phyloP scores from a whole-genome alignment of 2,797 vertebrate genomes.

The Aeoliscus strigatus region DNA sequence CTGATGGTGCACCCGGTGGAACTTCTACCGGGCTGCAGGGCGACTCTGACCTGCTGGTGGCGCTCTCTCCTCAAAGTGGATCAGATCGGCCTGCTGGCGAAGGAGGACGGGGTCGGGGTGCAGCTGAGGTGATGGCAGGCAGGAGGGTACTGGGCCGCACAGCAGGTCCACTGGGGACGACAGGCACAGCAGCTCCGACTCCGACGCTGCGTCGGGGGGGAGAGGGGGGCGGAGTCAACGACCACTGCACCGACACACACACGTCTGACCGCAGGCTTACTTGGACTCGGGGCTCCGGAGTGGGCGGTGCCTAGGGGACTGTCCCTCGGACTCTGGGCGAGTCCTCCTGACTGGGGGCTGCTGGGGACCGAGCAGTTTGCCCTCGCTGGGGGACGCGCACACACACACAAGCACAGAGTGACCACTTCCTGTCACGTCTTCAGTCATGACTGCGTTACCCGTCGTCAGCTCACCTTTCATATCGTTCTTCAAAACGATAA shows the following conservation, averaged over 20 bases:
- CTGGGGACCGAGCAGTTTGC: slow-evolving; percentile 52
- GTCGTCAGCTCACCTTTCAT: slow-evolving; percentile 85
- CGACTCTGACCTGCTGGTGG: slow-evolving; percentile 42
- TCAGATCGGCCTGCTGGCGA: slow-evolving; percentile 82
- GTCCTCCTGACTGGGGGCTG: slow-evolving; percentile 59
- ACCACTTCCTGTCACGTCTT: not conserved
- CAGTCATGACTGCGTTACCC: not conserved
- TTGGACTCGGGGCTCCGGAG: slow-evolving; percentile 58
- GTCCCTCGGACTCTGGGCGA: slow-evolving; percentile 42
- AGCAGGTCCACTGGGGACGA: slow-evolving; percentile 85
- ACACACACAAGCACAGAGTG: slow-evolving; percentile 6
- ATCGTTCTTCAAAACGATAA: slow-evolving; percentile 97
- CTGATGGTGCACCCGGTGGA: no score
- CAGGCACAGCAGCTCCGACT: slow-evolving; percentile 84
- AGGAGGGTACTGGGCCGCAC: slow-evolving; percentile 92
- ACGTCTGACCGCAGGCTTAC: slow-evolving; percentile 44
- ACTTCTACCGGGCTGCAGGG: not conserved
- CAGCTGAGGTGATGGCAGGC: slow-evolving; percentile 92
- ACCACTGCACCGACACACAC: no score
- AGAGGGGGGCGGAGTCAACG: no score
- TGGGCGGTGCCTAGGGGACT: slow-evolving; percentile 43
- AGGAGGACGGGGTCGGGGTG: slow-evolving; percentile 84
- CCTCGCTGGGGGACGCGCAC: slow-evolving; percentile 54
- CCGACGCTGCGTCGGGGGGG: slow-evolving; percentile 59
- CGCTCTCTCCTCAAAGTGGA: slow-evolving; percentile 83